Evolutionary conservation across 2,888 invertebrate species (phyloP).

Genomic region (Drosophila meridiana): DNA sequence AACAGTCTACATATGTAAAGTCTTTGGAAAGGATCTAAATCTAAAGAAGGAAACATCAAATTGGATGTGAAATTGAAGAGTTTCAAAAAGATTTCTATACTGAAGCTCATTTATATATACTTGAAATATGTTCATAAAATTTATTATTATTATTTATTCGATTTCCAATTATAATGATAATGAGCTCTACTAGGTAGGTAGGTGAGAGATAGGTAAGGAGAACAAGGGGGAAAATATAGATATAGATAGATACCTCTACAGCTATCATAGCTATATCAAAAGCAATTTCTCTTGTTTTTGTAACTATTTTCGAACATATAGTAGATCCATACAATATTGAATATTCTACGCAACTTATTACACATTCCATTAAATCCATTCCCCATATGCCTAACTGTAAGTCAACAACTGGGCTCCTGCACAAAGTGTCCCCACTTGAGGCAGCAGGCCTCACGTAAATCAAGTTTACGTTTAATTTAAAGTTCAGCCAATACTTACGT

Average conservation of each 20-base stretch:
- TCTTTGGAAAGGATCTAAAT: neutral
- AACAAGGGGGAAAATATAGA: too few species aligned
- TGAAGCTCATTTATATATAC: neutral
- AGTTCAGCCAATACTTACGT: slow-evolving; percentile 79
- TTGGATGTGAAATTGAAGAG: neutral
- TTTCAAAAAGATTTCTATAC: too few species aligned
- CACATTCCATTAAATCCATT: neutral
- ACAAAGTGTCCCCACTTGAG: neutral
- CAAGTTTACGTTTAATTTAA: slow-evolving; percentile 8
- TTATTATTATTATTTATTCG: too few species aligned
- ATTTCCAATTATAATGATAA: too few species aligned
- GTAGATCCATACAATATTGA: neutral
- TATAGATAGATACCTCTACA: too few species aligned
- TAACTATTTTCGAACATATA: too few species aligned
- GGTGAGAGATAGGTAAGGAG: too few species aligned
- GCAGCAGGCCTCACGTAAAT: neutral
- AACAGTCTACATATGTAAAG: neutral
- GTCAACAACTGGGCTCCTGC: neutral
- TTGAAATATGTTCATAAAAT: too few species aligned
- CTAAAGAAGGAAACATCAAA: neutral
- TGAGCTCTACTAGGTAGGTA: too few species aligned
- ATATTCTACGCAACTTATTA: neutral
- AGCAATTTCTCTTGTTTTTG: too few species aligned
- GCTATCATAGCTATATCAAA: too few species aligned
- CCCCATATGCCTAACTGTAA: slow-evolving; percentile 7